Percentiles rank a stretch among this genome's conserved stretches.
phyloP scores from a whole-genome alignment of 2,113 vertebrate species.

The Erinaceus europaeus region DNA sequence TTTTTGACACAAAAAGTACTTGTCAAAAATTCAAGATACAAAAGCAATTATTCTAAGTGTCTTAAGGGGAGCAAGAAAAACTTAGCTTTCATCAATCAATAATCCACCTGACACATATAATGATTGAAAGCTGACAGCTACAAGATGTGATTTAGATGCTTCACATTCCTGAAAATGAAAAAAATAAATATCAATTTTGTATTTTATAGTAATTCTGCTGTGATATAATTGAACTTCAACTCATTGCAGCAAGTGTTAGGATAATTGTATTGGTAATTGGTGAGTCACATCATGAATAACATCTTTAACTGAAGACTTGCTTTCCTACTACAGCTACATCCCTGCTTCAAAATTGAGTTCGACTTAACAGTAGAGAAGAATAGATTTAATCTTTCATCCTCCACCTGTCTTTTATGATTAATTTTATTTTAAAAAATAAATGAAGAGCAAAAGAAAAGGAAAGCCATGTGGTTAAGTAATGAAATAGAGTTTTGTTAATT shows the following conservation, averaged over 20 bases:
- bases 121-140: slow-evolving; percentile 64
- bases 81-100: slow-evolving; percentile 54
- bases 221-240: slow-evolving; percentile 53
- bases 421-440: slow-evolving; percentile 54
- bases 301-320: slow-evolving; percentile 56
- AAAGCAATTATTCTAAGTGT: slow-evolving; percentile 50
- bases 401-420: slow-evolving; percentile 46
- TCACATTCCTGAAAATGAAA: slow-evolving; percentile 43
- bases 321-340: slow-evolving; percentile 32
- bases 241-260: slow-evolving; percentile 57
- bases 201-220: slow-evolving; percentile 41
- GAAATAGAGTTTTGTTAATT: slow-evolving; percentile 10
- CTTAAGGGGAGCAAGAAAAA: slow-evolving; percentile 33
- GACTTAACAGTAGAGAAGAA: slow-evolving; percentile 39
- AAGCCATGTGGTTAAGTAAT: slow-evolving; percentile 30
- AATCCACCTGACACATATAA: slow-evolving; percentile 61
- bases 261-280: slow-evolving; percentile 64
- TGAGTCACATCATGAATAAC: slow-evolving; percentile 66
- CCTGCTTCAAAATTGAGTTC: slow-evolving; percentile 54
- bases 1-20: slow-evolving; percentile 58
- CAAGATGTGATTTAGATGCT: slow-evolving; percentile 24
- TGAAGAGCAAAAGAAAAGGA: slow-evolving; percentile 6
- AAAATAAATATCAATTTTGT: slow-evolving; percentile 42
- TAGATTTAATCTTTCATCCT: slow-evolving; percentile 53
- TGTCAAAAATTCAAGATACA: slow-evolving; percentile 61